Evolutionary conservation across 2,113 vertebrate genomes (phyloP), one percentile per base, ranked within the genome.

Genomic region (Fulica atra): DNA sequence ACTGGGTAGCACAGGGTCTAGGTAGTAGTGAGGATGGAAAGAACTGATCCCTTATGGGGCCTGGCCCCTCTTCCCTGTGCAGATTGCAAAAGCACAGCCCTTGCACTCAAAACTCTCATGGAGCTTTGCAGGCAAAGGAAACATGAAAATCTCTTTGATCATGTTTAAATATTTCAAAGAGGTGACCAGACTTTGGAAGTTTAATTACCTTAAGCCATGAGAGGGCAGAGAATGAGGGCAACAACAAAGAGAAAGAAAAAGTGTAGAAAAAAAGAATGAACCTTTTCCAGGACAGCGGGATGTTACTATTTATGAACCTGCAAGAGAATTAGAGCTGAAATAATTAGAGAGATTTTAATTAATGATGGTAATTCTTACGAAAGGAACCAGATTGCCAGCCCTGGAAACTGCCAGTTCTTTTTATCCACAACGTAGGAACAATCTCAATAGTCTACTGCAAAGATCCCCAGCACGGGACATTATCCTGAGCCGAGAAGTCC

Each of bases 291-390:
- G 79, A 86, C 87, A 96, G 71, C 0, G 5, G 16, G 64, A 88
- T 76, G 87, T 96, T 96, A 76, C 96, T 97, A 97, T 97, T 97
- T 97, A 87, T 96, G 93, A 93, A 96, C 64, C 86, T 95, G 92
- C 54, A 85, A 59, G 44, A 94, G 94, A 96, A 96, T 93, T 82
- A 96, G 95, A 96, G 94, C 95, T 96, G 91, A 96, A 96, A 94
- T 94, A 96, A 96, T 95, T 65, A 78, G 91, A 92, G 66, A 94
- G 40, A 78, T 94, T 96, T 96, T 95, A 94, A 97, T 96, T 96
- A 97, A 96, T 83, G 96, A 94, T 94, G 92, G 65, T 90, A 95
- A 93, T 93, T 96, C 74, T 96, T 94, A 64, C 0, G 19, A 96
- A 95, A 96, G 72, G 70, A 91, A 91, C 48, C 93, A 93, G 88